Evolutionary conservation across 2,797 vertebrate genomes (phyloP), one percentile per base, ranked within the genome.

Genomic region (Phyllotis vaccarum): DNA sequence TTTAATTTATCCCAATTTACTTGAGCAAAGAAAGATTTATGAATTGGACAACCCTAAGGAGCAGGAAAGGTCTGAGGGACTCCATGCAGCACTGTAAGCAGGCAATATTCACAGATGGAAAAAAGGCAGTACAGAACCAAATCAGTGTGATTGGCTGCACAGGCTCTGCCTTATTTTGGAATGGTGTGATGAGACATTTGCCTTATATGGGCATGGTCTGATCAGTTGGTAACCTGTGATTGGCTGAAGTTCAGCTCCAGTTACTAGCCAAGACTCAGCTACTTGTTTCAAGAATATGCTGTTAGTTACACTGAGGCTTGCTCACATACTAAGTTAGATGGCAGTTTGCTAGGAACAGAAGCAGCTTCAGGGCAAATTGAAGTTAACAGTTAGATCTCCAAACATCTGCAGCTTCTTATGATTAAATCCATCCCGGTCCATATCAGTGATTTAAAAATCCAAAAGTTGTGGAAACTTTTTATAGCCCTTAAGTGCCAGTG

Each of bases 121-220:
- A 82, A 87, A 91, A 91, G 52, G 6, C 86, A 88, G 34, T 52
- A 13, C 54, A 74, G 49, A 46, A 40, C 64, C 85, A n/a, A 87
- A 82, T 52, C 49, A 87, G 60, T 52, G 75, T 80, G 58, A 68
- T 93, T 75, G 49, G 60, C 43, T 93, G 37, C 56, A 81, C 64
- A 34, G 82, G 27, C 54, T 68, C 52, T 68, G 58, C 82, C 76
- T 81, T 86, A 87, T 75, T 81, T 68, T 72, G 82, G n/a, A 46
- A 93, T 60, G 66, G 66, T 81, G 56, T 95, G 88, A 95, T 87
- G 80, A 85, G 72, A 29, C 16, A 76, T 82, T 87, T 87, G 68
- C 68, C 88, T 87, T 75, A 91, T 86, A 86, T 76, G 43, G 76
- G 52, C 52, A 76, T 43, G 68, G 40, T 52, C 88, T 95, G 58